Conservation (phyloP, 2,113 vertebrate genomes). For the Prochilodus magdalenae region DNA sequence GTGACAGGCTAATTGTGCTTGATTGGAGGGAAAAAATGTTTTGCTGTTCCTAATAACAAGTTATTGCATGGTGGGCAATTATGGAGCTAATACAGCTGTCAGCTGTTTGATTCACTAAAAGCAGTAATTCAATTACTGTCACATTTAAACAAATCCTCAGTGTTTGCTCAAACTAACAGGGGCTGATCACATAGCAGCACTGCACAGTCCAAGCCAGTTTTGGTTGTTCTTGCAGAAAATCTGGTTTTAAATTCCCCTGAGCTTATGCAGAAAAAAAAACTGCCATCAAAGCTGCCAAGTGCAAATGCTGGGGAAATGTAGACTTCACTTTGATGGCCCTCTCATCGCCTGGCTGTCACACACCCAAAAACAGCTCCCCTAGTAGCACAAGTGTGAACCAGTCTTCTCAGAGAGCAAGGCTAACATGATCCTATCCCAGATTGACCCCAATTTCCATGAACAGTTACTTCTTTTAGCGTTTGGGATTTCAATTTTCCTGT, state of each 20-base stretch:
- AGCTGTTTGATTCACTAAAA: neutral
- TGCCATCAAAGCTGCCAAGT: conserved; percentile 1
- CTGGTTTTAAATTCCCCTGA: neutral
- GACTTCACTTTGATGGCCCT: conserved; percentile 26
- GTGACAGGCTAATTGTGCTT: conserved; percentile 1
- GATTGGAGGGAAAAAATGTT: neutral
- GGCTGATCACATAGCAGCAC: neutral
- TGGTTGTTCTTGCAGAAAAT: neutral
- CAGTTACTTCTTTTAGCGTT: neutral
- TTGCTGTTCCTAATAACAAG: neutral
- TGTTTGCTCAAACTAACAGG: neutral
- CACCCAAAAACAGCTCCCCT: conserved; percentile 51
- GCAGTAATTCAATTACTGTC: neutral
- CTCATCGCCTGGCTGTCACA: conserved; percentile 41
- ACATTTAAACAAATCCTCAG: neutral
- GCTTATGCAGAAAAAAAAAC: conserved; percentile 8
- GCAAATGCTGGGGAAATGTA: conserved; percentile 41
- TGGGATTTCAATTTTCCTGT: too few relatives aligned
- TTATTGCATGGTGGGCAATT: neutral
- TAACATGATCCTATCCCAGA: neutral
- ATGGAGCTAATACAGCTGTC: neutral
- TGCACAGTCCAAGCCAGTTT: neutral
- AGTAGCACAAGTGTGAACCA: conserved; percentile 48
- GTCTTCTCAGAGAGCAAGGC: neutral
- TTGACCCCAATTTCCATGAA: neutral